Evolutionary conservation across 2,113 vertebrate species (phyloP), one percentile per base, ranked within the genome.

Genomic region (Hemiprocne comata): DNA sequence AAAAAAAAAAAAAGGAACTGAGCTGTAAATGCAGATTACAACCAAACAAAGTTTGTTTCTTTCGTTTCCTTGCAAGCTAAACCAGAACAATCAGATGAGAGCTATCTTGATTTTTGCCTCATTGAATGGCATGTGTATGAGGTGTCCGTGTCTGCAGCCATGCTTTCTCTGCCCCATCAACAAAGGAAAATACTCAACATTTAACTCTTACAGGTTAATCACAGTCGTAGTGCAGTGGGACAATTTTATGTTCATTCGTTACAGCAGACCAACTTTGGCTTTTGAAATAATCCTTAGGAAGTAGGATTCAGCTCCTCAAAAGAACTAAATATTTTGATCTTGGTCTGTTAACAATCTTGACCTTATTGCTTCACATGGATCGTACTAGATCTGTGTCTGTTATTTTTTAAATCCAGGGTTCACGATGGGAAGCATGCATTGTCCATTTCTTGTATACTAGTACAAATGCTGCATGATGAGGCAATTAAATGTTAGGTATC

Each of bases 331-430:
- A 10, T 85, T 90, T 94, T 82, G 18, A 67, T 40, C 58, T 81
- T 66, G 5, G 65, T 70, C 19, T 89, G 18, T 83, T 71, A 44
- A 11, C 10, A 34, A 69, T 31, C 73, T 26, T 79, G 74, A 50
- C 72, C 26, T 79, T 60, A 16, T 25, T 94, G 54, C 38, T 82
- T 64, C 24, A 64, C 60, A 13, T 36, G 5, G 26, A 81, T 65
- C 69, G n/a, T 74, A 85, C 53, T 82, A 12, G 36, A 90, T 94
- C 34, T 85, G 9, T 87, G 42, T 33, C 54, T 14, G 66, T 50
- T 42, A 18, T 50, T 81, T 85, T 96, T 93, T 75, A 77, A 94
- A 94, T 89, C 16, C 16, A 34, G 94, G 54, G 31, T 95, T 66
- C 86, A 74, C 55, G 13, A 38, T 91, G 65, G 75, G 7, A 84